phyloP scores from a whole-genome alignment of 1,140 invertebrate genomes.

The Leptopilina boulardi region DNA sequence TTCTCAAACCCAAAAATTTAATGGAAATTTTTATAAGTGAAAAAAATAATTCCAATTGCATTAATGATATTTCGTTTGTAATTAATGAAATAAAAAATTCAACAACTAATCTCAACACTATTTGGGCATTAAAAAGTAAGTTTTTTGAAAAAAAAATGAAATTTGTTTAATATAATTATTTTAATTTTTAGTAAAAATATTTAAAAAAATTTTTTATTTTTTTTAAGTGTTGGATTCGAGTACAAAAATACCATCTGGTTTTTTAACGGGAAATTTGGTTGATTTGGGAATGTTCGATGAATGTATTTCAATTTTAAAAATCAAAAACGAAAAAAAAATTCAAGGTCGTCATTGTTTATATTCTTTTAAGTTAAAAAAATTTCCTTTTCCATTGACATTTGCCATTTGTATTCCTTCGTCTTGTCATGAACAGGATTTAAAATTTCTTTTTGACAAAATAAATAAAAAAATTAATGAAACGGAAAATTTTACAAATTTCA shows the following conservation, averaged over 20 bases:
- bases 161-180: too few species aligned
- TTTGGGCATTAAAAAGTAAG: conserved; percentile 51
- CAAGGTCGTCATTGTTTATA: conserved; percentile 52
- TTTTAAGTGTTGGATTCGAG: conserved; percentile 66
- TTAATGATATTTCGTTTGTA: not conserved
- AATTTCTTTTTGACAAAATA: not conserved
- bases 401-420: conserved; percentile 52
- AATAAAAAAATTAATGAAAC: conserved; percentile 5
- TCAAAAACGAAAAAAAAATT: conserved; percentile 33
- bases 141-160: not conserved
- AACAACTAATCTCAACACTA: not conserved
- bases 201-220: not conserved
- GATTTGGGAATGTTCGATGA: conserved; percentile 66
- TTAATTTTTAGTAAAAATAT: too few species aligned
- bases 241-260: conserved; percentile 63
- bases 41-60: not conserved
- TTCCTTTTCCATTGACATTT: conserved; percentile 23
- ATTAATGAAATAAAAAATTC: not conserved
- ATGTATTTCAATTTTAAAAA: conserved; percentile 54
- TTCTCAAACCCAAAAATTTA: not conserved
- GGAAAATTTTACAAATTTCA: not conserved
- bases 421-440: conserved; percentile 41
- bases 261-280: conserved; percentile 60
- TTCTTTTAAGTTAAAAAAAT: not conserved
- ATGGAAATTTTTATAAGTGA: not conserved